phyloP scores from a whole-genome alignment of 2,888 invertebrate genomes.

The Morpho helenor region DNA sequence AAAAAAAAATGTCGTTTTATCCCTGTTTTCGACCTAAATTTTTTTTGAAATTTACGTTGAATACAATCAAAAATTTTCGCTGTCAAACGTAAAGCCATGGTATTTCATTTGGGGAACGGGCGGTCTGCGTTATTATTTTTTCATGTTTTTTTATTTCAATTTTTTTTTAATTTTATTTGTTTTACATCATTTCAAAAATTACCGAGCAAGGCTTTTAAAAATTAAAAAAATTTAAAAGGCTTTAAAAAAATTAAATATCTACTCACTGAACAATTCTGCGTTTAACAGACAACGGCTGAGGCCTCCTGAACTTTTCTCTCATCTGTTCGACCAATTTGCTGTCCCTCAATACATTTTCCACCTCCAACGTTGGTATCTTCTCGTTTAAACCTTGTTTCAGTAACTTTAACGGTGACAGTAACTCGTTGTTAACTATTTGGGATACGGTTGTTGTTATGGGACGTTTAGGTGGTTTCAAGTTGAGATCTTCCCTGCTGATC shows the following conservation, averaged over 20 bases:
- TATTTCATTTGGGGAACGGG: too few species aligned
- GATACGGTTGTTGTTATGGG: conserved; percentile 3
- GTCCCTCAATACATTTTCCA: conserved; percentile 26
- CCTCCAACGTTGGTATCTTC: conserved; percentile 24
- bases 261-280: conserved; percentile 55
- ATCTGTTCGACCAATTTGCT: conserved; percentile 35
- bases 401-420: conserved; percentile 49
- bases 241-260: neutral
- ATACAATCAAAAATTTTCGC: too few species aligned
- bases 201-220: too few species aligned
- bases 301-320: conserved; percentile 42
- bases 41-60: too few species aligned
- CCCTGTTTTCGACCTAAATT: too few species aligned
- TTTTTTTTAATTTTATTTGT: too few species aligned
- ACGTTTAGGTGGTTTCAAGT: conserved; percentile 41
- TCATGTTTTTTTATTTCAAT: too few species aligned
- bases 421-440: conserved; percentile 28
- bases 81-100: too few species aligned
- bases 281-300: conserved; percentile 52
- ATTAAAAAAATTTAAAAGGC: too few species aligned
- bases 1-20: too few species aligned
- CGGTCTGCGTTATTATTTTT: too few species aligned
- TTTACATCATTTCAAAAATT: too few species aligned
- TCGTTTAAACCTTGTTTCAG: conserved; percentile 42
- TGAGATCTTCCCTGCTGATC: conserved; percentile 42